phyloP scores from a whole-genome alignment of 2,113 vertebrate genomes.

The Noturus placidus region DNA sequence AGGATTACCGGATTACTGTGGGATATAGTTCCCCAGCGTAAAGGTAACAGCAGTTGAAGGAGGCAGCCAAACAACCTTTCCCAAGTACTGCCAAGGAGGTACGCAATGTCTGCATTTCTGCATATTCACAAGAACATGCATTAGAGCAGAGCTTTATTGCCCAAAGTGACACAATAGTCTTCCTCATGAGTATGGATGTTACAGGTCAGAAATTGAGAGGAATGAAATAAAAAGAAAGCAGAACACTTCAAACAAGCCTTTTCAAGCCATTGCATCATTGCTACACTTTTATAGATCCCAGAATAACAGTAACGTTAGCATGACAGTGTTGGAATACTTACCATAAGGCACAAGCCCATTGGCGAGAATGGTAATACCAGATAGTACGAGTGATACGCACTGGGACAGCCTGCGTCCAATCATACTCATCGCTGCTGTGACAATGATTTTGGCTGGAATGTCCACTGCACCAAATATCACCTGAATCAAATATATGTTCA shows the following conservation, averaged over 20 bases:
- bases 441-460: conserved; percentile 74
- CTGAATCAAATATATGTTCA: conserved; percentile 78
- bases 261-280: not conserved
- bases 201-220: not conserved
- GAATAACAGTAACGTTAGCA: not conserved
- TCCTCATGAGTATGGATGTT: not conserved
- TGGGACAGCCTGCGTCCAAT: conserved; percentile 70
- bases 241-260: not conserved
- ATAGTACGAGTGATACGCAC: conserved; percentile 62
- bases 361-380: conserved; percentile 69
- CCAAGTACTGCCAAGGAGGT: conserved; percentile 83
- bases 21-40: conserved; percentile 73
- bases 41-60: conserved; percentile 83
- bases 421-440: conserved; percentile 67
- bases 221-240: not conserved
- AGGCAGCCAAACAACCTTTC: conserved; percentile 83
- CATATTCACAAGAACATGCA: conserved; percentile 32
- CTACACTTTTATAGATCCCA: not conserved
- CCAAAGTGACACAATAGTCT: not conserved
- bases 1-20: conserved; percentile 69
- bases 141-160: conserved; percentile 14
- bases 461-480: conserved; percentile 78
- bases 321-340: conserved; percentile 53
- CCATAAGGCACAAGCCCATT: conserved; percentile 78
- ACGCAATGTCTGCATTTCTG: conserved; percentile 75